Evolutionary conservation across 35 echinoderm and acorn worm species (phyloP), one percentile per base, ranked within the genome.

Genomic region (Diadema setosum): DNA sequence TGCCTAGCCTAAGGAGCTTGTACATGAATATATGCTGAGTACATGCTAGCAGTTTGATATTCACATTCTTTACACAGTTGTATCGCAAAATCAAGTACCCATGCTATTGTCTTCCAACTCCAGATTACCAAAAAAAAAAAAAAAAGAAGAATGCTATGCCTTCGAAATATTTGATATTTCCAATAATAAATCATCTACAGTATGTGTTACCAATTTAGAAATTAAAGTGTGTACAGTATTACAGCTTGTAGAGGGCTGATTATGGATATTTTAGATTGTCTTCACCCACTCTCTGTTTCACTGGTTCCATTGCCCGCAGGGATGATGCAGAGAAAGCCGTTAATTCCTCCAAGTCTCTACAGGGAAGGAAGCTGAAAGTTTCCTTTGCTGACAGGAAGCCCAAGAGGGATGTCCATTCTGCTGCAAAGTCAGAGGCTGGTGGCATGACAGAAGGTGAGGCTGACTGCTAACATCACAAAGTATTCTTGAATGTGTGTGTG

Each of bases 301-400:
- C 32, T 80, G n/a, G 5, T 32, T 46, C 32, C 64, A 25, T 7
- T n/a, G n/a, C n/a, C n/a, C n/a, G n/a, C 55, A 94, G 91, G 46
- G 91, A 88, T n/a, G 91, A 94, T 89, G 91, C 91, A 7, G 91
- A 84, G 21, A 94, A 89, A 41, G 91, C 91, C 24, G 42, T 84
- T 0, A 58, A 64, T 27, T 25, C 91, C 11, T 39, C 60, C 16
- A 43, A 83, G 1, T 8, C 23, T 17, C 35, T 94, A 5, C 67
- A 42, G 32, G 67, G 87, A 58, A 88, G 91, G 67, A 94, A 89
- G 50, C 67, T 94, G 0, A 43, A 52, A n/a, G 14, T 92, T 6
- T 50, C 65, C 4, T 94, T 52, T 75, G 80, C 91, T 24, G 81
- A 89, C 44, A 40, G 70, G 55, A 67, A 67, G 37, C 63, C 63